Base-by-base conservation (phyloP, 2,113 vertebrate species). In the Danionella cerebrum region DNA sequence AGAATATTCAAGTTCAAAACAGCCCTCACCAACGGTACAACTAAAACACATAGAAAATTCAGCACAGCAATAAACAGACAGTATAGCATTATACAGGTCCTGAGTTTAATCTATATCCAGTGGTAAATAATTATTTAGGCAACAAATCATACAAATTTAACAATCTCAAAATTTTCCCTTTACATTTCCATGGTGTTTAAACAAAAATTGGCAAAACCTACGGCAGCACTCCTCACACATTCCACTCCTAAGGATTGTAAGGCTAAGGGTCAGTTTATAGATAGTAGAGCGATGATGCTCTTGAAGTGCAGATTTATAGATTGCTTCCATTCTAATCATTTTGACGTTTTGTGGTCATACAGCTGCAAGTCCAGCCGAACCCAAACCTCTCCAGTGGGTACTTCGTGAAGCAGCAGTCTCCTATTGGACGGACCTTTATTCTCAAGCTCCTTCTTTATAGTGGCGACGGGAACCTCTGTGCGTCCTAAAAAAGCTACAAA, bases 331-430 rank as follows among this genome's bases (percentile, higher is more conserved):
- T 13, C 18, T 14, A 3, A 0, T 62, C 58, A 62, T 42, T 7
- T 41, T 0, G 22, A 38, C 62, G 84, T 87, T 82, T 92, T 93
- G 75, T 87, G 85, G 45, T 89, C 87, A 42, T 90, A 99, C 41
- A 96, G 91, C 74, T 98, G 95, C 79, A 98, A 86, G 84, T 98
- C 95, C 3, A 99, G 91, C 24, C 91, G 91, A 53, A 97, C 93
- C 92, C 94, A 94, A 67, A 99, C 93, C 71, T 99, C 96, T 0
- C 96, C 96, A 0, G 95, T 98, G 33, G 93, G 87, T 47, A 97
- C 96, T 80, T 97, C 95, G 0, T 97, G 95, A 59, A 99, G 90
- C 69, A 97, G 86, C 6, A 97, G 78, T 21, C 89, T 92, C 29
- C 94, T 92, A 0, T 91, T 94, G 0, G 84, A 80, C 0, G 93